Conservation (phyloP, 2,797 vertebrate species). For the Rhinella marina region DNA sequence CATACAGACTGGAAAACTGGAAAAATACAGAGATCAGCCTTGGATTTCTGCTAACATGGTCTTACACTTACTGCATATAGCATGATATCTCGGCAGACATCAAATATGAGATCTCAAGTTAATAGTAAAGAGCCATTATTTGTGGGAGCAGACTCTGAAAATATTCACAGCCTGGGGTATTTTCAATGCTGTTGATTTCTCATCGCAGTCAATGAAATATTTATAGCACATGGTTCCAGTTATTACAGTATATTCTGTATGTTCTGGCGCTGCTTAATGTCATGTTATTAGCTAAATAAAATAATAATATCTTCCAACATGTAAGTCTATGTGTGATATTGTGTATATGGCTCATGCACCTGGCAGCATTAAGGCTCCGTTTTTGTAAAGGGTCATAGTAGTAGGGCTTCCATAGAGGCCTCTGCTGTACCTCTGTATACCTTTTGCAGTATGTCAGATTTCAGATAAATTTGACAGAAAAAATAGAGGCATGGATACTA, state of each 20-base stretch:
- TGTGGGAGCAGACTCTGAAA: neutral
- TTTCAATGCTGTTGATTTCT: neutral
- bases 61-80: constrained; percentile 12
- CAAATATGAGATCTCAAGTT: neutral
- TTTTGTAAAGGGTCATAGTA: too few relatives aligned
- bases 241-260: neutral
- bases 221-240: neutral
- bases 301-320: neutral
- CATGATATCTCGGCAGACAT: neutral
- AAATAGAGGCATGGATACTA: too few relatives aligned
- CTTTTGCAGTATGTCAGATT: too few relatives aligned
- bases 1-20: too few relatives aligned
- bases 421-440: too few relatives aligned
- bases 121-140: neutral
- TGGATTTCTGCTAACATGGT: too few relatives aligned
- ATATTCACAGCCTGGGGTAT: neutral
- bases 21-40: too few relatives aligned
- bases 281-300: neutral
- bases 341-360: too few relatives aligned
- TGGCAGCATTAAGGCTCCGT: too few relatives aligned
- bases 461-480: too few relatives aligned
- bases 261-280: neutral
- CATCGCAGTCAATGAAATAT: neutral
- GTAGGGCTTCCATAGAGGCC: too few relatives aligned
- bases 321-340: too few relatives aligned